These are phyloP conservation scores for Brachypterus glaber DNA, from an alignment of 2,888 invertebrate genomes.

Conservation along the genomic window DNA sequence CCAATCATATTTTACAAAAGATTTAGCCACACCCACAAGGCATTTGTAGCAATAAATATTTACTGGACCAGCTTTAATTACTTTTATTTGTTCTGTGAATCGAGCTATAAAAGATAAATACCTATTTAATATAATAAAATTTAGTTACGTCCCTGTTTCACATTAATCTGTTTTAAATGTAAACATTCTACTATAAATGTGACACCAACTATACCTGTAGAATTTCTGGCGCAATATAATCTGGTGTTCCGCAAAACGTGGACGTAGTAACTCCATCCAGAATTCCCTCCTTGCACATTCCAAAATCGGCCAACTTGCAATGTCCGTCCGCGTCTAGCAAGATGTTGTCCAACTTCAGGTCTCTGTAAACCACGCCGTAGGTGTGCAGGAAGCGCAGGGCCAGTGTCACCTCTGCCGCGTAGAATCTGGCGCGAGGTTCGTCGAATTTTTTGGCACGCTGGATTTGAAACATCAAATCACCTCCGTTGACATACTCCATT, in stretches of 20 bases:
- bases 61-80: too few species aligned
- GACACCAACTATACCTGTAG: conserved; percentile 36
- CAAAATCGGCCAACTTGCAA: conserved; percentile 90
- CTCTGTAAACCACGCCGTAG: conserved; percentile 96
- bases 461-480: conserved; percentile 98
- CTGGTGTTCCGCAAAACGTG: conserved; percentile 99
- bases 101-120: too few species aligned
- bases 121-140: too few species aligned
- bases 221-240: conserved; percentile 93
- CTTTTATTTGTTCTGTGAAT: too few species aligned
- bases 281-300: conserved; percentile 91
- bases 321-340: conserved; percentile 92
- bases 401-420: conserved; percentile 96
- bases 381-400: conserved; percentile 95
- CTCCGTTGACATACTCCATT: conserved; percentile 99
- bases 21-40: too few species aligned
- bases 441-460: conserved; percentile 97
- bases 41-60: too few species aligned
- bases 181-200: too few species aligned
- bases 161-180: too few species aligned
- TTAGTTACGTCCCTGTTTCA: too few species aligned
- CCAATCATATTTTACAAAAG: too few species aligned
- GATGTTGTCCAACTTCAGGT: conserved; percentile 97
- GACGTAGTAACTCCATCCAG: conserved; percentile 79
- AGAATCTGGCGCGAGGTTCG: conserved; percentile 89